Conservation (phyloP, 2,888 invertebrate species). For the Papilio demoleus region DNA sequence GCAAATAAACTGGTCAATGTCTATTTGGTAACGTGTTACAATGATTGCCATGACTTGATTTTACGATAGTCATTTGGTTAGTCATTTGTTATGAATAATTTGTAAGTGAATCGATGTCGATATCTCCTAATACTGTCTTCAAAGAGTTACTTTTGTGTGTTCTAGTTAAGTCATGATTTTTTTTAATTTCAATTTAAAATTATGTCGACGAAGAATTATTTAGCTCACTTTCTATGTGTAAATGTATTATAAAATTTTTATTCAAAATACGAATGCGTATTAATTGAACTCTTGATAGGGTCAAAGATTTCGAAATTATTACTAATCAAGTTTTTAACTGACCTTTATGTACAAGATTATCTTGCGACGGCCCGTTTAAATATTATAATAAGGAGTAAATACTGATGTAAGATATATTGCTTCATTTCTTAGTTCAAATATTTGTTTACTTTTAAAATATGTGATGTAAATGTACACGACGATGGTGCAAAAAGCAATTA, state of each 20-base stretch:
- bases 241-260: not conserved
- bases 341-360: constrained; percentile 20
- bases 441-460: constrained; percentile 17
- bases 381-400: constrained; percentile 29
- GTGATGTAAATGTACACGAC: constrained; percentile 11
- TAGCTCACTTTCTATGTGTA: too few species aligned
- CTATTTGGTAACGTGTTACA: constrained; percentile 23
- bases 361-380: constrained; percentile 22
- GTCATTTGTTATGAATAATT: not conserved
- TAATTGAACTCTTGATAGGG: constrained; percentile 14
- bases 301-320: constrained; percentile 13
- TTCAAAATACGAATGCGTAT: not conserved
- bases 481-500: constrained; percentile 22
- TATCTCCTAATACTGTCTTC: too few species aligned
- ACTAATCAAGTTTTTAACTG: constrained; percentile 24
- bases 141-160: too few species aligned
- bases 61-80: not conserved
- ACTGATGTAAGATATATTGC: constrained; percentile 31
- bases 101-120: not conserved
- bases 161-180: too few species aligned
- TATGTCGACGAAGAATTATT: too few species aligned
- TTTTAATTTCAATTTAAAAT: too few species aligned
- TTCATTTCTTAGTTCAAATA: constrained; percentile 23
- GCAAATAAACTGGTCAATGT: constrained; percentile 1
- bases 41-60: constrained; percentile 13